Conservation (phyloP, 2,113 vertebrate genomes). For the Columbina picui region DNA sequence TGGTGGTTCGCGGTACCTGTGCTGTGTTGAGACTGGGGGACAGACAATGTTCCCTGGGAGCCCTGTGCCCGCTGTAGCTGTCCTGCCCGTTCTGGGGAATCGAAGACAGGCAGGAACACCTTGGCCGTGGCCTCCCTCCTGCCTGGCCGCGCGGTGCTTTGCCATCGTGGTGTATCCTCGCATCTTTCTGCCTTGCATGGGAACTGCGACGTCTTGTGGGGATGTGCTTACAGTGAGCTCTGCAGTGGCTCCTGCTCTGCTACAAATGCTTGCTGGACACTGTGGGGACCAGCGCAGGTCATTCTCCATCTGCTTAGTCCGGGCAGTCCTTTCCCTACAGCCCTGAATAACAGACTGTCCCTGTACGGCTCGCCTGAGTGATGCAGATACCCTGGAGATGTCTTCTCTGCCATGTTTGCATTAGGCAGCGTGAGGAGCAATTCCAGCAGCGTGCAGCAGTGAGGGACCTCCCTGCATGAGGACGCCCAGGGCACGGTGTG, state of each 20-base stretch:
- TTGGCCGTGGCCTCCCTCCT: not conserved
- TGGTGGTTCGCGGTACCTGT: rapidly evolving
- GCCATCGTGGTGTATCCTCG: rapidly evolving
- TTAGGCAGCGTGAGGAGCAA: not conserved
- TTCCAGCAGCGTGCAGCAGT: rapidly evolving
- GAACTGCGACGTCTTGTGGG: not conserved
- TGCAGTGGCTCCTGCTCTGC: not conserved
- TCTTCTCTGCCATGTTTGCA: not conserved
- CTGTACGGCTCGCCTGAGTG: rapidly evolving
- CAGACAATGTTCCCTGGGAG: rapidly evolving
- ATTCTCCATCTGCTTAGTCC: not conserved
- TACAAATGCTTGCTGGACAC: not conserved
- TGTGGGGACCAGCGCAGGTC: not conserved
- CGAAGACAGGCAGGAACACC: not conserved
- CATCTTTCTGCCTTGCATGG: not conserved
- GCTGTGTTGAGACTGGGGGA: not conserved
- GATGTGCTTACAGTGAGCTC: rapidly evolving
- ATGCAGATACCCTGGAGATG: not conserved
- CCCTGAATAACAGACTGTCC: rapidly evolving
- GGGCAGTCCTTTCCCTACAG: not conserved
- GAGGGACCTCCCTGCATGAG: not conserved
- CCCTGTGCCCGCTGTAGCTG: not conserved
- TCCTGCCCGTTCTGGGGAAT: not conserved
- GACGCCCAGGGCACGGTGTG: rapidly evolving
- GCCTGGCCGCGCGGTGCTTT: not conserved